These are phyloP conservation scores for Pungitius pungitius DNA, from an alignment of 2,113 vertebrate species.

Conservation along the genomic window DNA sequence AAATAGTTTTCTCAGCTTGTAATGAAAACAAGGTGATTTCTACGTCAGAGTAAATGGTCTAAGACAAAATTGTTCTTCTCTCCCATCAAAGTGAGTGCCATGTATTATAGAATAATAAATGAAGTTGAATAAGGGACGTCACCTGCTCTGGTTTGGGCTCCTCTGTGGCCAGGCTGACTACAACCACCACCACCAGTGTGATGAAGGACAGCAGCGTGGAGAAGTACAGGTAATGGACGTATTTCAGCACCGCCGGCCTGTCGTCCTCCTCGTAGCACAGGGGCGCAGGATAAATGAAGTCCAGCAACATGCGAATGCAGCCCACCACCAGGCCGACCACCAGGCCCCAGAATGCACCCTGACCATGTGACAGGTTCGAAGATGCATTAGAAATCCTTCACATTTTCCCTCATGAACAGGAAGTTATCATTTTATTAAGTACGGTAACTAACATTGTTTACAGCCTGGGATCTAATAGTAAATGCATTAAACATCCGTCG, in stretches of 20 bases:
- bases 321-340: constrained; percentile 85
- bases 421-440: neutral
- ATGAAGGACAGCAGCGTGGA: constrained; percentile 85
- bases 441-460: neutral
- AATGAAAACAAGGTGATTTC: neutral
- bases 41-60: neutral
- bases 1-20: neutral
- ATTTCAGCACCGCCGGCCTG: constrained; percentile 84
- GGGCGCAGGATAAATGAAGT: constrained; percentile 88
- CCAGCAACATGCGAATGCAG: constrained; percentile 86
- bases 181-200: constrained; percentile 80
- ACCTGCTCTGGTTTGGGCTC: constrained; percentile 81
- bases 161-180: constrained; percentile 85
- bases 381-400: neutral
- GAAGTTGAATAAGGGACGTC: constrained; percentile 44
- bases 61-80: neutral
- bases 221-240: constrained; percentile 95
- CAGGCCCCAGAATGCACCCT: constrained; percentile 95
- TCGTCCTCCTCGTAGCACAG: constrained; percentile 85
- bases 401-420: neutral
- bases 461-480: neutral
- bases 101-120: neutral
- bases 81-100: neutral
- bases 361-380: neutral
- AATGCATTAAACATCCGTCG: neutral